phyloP scores from a whole-genome alignment of 2,797 vertebrate genomes.

The Borostomias antarcticus region DNA sequence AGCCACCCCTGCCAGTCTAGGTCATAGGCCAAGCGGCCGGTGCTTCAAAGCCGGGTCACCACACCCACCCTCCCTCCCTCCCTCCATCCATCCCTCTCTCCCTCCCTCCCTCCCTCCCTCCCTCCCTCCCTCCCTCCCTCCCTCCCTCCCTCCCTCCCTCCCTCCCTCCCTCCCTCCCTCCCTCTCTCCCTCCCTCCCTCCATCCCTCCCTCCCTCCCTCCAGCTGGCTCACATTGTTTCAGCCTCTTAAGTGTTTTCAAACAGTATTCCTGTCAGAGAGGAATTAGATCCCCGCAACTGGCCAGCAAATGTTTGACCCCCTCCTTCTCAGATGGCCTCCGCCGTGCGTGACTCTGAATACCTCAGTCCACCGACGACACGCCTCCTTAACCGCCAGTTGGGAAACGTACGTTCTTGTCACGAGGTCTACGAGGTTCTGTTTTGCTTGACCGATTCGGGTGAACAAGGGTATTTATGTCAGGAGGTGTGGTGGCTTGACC shows the following conservation, averaged over 20 bases:
- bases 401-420: conserved; percentile 52
- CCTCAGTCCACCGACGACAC: background rate
- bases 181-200: no score
- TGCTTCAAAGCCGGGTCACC: conserved; percentile 41
- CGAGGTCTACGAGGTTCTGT: conserved; percentile 25
- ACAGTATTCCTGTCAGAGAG: conserved; percentile 56
- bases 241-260: conserved; percentile 52
- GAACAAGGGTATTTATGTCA: conserved; percentile 12
- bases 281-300: conserved; percentile 56
- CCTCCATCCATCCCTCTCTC: no score
- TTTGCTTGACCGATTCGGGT: background rate
- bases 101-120: no score
- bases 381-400: conserved; percentile 21
- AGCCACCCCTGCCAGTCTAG: conserved; percentile 17
- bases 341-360: background rate
- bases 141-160: no score
- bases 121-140: no score
- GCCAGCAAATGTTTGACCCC: conserved; percentile 57
- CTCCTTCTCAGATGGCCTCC: background rate
- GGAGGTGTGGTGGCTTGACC: background rate
- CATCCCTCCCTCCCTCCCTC: conserved; percentile 18
- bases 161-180: no score
- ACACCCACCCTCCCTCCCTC: no score
- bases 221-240: conserved; percentile 61
- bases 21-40: conserved; percentile 61